These are phyloP conservation scores for Anthopleura xanthogrammica DNA, from an alignment of 92 coral and sea anemone species.

Conservation along the genomic window DNA sequence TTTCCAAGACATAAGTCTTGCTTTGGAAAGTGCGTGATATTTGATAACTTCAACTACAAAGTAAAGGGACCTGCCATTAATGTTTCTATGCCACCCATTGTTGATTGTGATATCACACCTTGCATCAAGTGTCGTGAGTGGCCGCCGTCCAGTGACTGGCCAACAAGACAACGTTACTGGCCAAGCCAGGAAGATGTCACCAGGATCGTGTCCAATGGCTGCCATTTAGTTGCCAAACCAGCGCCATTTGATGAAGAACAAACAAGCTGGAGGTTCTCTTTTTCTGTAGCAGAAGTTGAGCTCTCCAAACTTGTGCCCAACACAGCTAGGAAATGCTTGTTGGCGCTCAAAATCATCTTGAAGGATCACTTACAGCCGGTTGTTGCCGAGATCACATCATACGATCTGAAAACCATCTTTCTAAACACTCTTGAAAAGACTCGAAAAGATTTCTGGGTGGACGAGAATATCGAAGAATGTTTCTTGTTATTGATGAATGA, in stretches of 20 bases:
- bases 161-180: constrained; percentile 36
- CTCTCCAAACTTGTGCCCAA: constrained; percentile 47
- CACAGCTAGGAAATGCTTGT: constrained; percentile 51
- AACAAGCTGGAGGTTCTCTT: constrained; percentile 54
- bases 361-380: constrained; percentile 46
- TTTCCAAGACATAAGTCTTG: neutral
- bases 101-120: constrained; percentile 35
- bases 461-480: constrained; percentile 33
- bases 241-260: constrained; percentile 15
- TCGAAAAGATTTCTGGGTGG: constrained; percentile 30
- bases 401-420: constrained; percentile 38
- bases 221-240: constrained; percentile 52
- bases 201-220: constrained; percentile 41
- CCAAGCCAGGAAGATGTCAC: constrained; percentile 37
- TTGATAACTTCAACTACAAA: neutral
- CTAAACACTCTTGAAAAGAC: constrained; percentile 37
- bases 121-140: constrained; percentile 44
- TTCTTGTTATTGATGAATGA: constrained; percentile 23
- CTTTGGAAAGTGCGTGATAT: neutral
- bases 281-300: constrained; percentile 54
- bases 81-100: neutral
- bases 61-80: neutral
- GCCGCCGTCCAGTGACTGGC: constrained; percentile 51
- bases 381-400: constrained; percentile 7
- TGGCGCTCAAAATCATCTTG: constrained; percentile 44